Conservation (phyloP, 2,113 vertebrate genomes). For the Xiphophorus hellerii region DNA sequence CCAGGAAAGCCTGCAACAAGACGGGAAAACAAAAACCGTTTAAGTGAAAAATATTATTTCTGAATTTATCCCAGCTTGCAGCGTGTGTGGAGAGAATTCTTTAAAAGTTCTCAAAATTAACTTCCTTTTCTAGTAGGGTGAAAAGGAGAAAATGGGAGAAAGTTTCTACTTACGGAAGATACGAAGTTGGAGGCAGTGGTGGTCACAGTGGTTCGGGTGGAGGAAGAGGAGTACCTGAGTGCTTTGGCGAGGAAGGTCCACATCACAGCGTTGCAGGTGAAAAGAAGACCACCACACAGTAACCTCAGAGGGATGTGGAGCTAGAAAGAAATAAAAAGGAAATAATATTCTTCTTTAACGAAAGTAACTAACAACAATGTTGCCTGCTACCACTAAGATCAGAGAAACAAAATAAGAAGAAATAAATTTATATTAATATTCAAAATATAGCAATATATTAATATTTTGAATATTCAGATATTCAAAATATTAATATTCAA, state of each 20-base stretch:
- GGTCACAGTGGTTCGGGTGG: conserved; percentile 88
- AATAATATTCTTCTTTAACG: background rate
- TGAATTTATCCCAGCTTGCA: conserved; percentile 40
- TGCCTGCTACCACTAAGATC: no score
- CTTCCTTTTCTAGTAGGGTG: background rate
- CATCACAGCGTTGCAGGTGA: conserved; percentile 89
- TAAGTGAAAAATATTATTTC: conserved; percentile 14
- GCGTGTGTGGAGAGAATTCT: conserved; percentile 1
- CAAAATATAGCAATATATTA: no score
- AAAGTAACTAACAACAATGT: background rate
- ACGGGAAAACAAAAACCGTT: background rate
- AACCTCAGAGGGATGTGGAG: conserved; percentile 80
- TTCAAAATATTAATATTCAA: no score
- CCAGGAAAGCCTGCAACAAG: conserved; percentile 87
- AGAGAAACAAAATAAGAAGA: no score
- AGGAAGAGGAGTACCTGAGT: conserved; percentile 90
- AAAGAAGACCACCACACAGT: conserved; percentile 81
- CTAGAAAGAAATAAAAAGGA: conserved; percentile 63
- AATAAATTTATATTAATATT: no score
- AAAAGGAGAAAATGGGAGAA: background rate
- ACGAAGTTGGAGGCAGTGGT: conserved; percentile 92
- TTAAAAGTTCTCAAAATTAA: conserved; percentile 35
- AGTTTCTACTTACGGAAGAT: conserved; percentile 85
- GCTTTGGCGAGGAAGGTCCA: conserved; percentile 94
- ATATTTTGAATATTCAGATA: no score